Evolutionary conservation across 1,140 invertebrate species (phyloP), one percentile per base, ranked within the genome.

Genomic region (Leptoteleia sp.): DNA sequence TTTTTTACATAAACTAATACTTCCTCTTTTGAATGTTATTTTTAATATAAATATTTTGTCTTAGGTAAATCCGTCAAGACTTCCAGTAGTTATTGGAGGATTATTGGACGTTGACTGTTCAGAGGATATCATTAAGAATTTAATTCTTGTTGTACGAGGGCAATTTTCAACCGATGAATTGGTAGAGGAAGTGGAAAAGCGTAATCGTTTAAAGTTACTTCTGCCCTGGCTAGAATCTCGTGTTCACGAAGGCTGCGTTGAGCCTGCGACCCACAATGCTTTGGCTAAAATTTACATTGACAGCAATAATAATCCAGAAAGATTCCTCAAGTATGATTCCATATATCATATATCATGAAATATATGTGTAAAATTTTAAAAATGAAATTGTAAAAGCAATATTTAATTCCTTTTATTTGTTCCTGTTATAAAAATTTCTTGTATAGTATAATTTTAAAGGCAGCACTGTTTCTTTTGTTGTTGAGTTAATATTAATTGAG

Each of bases 201-300:
- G 98, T 45, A 99, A 99, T 89, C 93, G 97, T 71, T 89, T 99
- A 68, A 99, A 99, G 85, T 90, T 99, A 12, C 89, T 99, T 4
- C 90, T 99, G 8, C 96, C 98, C 0, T 99, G 98, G 98, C 88
- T 99, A 76, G 99, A 99, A 87, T 98, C 95, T 3, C 93, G 98
- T 52, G 94, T 98, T 15, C 98, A 99, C 85, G 99, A 99, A 86
- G 97, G 97, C 12, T 97, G 96, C 82, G 94, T 94, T 16, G 99
- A 99, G 84, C 95, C 98, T 15, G 98, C 98, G 4, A 99, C 99
- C 0, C 99, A 99, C 88, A 99, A 99, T 91, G 99, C 99, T 2
- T 89, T 99, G 52, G 99, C 98, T 45, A 99, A 99, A 89, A 99
- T 99, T 81, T 99, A 99, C 91, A 99, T 99, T 80, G 99, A 99